Evolutionary conservation across 2,113 vertebrate species (phyloP).

Genomic region (Pandion haliaetus): DNA sequence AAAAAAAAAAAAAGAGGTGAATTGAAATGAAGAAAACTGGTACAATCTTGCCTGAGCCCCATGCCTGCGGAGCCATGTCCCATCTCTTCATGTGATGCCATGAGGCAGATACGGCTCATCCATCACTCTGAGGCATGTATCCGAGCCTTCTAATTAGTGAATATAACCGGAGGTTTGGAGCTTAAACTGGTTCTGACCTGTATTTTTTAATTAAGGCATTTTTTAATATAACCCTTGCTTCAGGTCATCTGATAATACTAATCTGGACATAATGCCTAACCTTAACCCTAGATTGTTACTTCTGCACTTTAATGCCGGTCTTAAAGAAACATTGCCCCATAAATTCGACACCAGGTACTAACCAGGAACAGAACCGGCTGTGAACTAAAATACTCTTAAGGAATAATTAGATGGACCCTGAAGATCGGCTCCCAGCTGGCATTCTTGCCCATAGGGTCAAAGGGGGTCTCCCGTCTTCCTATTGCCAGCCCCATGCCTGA

Average conservation of each 20-base stretch:
- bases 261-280: neutral
- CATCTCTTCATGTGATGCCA: neutral
- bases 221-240: conserved; percentile 51
- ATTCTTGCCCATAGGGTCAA: neutral
- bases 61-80: neutral
- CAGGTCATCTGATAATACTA: conserved; percentile 37
- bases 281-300: conserved; percentile 1
- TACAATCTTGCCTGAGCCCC: neutral
- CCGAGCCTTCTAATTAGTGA: conserved; percentile 50
- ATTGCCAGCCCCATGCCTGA: neutral
- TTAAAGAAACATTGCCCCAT: conserved; percentile 2
- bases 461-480: neutral
- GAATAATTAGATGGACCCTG: neutral
- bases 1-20: neutral
- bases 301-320: neutral
- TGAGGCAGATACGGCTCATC: conserved; percentile 36
- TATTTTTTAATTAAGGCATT: conserved; percentile 63
- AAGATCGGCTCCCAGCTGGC: neutral
- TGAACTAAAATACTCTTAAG: neutral
- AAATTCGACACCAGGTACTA: neutral
- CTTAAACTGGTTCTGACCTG: conserved; percentile 28
- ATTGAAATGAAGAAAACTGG: neutral
- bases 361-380: neutral
- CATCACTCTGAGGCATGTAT: conserved; percentile 19
- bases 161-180: conserved; percentile 21